phyloP scores from a whole-genome alignment of 1,140 invertebrate species.

The Bombus waltoni region DNA sequence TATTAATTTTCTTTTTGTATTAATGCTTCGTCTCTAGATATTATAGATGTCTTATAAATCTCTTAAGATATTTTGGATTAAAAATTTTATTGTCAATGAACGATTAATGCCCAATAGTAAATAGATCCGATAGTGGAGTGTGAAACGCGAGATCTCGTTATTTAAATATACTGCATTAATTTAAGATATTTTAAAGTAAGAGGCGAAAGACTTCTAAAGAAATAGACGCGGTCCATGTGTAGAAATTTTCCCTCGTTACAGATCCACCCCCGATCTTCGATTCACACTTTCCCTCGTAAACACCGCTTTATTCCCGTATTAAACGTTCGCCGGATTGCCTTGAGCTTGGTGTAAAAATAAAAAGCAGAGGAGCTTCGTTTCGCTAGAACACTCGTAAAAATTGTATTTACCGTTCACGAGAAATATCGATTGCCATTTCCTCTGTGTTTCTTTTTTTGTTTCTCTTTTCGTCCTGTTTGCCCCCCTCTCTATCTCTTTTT shows the following conservation, averaged over 20 bases:
- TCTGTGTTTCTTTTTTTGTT: background rate
- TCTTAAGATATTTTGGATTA: no score
- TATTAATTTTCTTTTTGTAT: background rate
- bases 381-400: conserved; percentile 34
- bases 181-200: no score
- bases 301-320: conserved; percentile 46
- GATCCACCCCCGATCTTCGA: background rate
- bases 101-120: no score
- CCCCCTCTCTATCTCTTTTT: background rate
- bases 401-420: conserved; percentile 31
- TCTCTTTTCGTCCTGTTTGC: background rate
- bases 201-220: no score
- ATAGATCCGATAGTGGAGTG: no score
- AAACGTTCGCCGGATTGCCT: conserved; percentile 30
- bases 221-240: no score
- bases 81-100: no score
- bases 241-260: background rate
- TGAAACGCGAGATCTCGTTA: no score
- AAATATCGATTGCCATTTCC: conserved; percentile 27
- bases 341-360: conserved; percentile 33
- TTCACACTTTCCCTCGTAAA: conserved; percentile 30
- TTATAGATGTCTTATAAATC: no score
- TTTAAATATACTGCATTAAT: no score
- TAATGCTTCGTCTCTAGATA: background rate
- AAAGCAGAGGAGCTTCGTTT: background rate